Evolutionary conservation across 2,113 vertebrate genomes (phyloP).

Genomic region (Zosterops lateralis): DNA sequence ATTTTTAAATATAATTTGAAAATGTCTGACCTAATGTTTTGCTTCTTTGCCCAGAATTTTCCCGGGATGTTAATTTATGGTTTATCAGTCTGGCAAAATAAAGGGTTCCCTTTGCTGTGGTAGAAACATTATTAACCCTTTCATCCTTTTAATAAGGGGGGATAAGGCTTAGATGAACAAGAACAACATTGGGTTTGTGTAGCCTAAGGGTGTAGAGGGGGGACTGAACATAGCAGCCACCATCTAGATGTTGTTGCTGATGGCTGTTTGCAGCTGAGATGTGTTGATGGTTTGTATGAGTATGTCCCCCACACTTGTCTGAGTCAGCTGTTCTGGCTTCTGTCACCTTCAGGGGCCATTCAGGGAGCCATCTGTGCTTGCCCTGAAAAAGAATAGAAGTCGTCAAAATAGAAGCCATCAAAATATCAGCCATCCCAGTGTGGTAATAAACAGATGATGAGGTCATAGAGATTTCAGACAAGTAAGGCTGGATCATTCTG

Average conservation of each 20-base stretch:
- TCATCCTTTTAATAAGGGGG: background rate
- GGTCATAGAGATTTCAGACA: background rate
- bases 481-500: background rate
- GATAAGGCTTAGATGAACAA: background rate
- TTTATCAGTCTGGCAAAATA: background rate
- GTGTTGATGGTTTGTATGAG: background rate
- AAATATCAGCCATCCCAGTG: background rate
- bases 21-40: background rate
- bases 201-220: background rate
- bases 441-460: background rate
- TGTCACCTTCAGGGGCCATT: background rate
- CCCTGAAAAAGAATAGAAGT: background rate
- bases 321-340: background rate
- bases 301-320: background rate
- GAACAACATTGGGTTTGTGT: fast-evolving
- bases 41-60: background rate
- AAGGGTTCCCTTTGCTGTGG: background rate
- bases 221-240: background rate
- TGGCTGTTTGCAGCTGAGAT: background rate
- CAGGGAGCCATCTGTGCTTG: background rate
- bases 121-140: background rate
- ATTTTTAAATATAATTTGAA: background rate
- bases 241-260: background rate
- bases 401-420: background rate
- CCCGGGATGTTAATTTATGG: background rate